These are phyloP conservation scores for Ophion obscuratus DNA, from an alignment of 2,888 invertebrate species.

Conservation along the genomic window DNA sequence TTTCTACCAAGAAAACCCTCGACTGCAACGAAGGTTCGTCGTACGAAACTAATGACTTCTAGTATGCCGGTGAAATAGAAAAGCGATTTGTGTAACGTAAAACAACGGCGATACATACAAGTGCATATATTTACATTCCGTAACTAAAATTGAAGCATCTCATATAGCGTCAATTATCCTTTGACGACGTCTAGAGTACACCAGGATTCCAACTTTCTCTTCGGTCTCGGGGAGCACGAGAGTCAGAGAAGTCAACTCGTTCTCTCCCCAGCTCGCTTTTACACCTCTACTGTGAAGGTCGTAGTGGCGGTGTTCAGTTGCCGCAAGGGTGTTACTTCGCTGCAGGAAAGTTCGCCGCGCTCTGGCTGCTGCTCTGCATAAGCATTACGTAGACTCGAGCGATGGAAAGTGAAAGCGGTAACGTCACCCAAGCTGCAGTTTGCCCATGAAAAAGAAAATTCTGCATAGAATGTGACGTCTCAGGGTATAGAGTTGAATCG, in stretches of 20 bases:
- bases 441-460: slow-evolving; percentile 44
- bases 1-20: no score
- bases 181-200: slow-evolving; percentile 63
- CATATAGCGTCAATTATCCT: slow-evolving; percentile 62
- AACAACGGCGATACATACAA: neutral
- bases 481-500: neutral
- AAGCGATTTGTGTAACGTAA: neutral
- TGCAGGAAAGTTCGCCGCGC: slow-evolving; percentile 78
- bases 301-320: slow-evolving; percentile 54
- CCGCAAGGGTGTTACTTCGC: slow-evolving; percentile 70
- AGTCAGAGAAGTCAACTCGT: slow-evolving; percentile 52
- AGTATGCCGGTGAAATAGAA: no score
- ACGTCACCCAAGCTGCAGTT: slow-evolving; percentile 74
- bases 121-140: neutral
- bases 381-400: slow-evolving; percentile 80
- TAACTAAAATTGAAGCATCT: slow-evolving; percentile 50
- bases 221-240: slow-evolving; percentile 50
- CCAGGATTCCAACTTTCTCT: slow-evolving; percentile 68
- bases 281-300: slow-evolving; percentile 34
- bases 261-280: slow-evolving; percentile 48
- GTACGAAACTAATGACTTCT: no score
- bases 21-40: no score
- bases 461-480: slow-evolving; percentile 9
- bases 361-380: slow-evolving; percentile 80
- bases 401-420: slow-evolving; percentile 83